phyloP scores from a whole-genome alignment of 1,140 invertebrate genomes.

The Drosophila jambulina region DNA sequence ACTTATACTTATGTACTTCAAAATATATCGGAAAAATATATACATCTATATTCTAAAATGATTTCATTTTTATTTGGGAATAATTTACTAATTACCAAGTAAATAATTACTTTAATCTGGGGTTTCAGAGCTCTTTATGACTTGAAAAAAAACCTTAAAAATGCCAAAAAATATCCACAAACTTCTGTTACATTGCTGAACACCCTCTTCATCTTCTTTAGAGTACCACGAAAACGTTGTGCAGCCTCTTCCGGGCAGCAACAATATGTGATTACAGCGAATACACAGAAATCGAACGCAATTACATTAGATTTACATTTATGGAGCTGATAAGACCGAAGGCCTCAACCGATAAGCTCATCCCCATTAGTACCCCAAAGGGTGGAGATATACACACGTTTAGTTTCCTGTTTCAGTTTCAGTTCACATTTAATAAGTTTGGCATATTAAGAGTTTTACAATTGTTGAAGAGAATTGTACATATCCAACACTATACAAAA shows the following conservation, averaged over 20 bases:
- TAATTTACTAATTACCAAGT: neutral
- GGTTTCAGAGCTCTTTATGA: neutral
- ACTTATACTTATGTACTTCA: slow-evolving; percentile 49
- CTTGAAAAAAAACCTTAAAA: too few species aligned
- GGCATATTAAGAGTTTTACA: slow-evolving; percentile 47
- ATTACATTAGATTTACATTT: slow-evolving; percentile 7
- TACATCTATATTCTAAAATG: slow-evolving; percentile 30
- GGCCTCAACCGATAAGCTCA: neutral
- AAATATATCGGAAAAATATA: slow-evolving; percentile 52
- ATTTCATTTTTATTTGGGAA: neutral
- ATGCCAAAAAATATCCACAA: too few species aligned
- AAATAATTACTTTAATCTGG: neutral
- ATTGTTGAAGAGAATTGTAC: slow-evolving; percentile 19
- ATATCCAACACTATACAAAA: slow-evolving; percentile 35
- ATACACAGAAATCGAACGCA: neutral
- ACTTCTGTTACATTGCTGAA: neutral
- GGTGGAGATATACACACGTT: neutral
- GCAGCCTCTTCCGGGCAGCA: neutral
- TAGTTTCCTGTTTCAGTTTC: slow-evolving; percentile 28
- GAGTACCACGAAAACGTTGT: neutral
- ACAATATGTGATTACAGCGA: neutral
- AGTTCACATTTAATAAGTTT: slow-evolving; percentile 67
- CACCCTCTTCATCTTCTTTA: neutral
- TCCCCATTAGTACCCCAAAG: neutral
- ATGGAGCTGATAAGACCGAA: neutral